phyloP scores from a whole-genome alignment of 1,140 invertebrate species.

The Drosophila subpulchrella region DNA sequence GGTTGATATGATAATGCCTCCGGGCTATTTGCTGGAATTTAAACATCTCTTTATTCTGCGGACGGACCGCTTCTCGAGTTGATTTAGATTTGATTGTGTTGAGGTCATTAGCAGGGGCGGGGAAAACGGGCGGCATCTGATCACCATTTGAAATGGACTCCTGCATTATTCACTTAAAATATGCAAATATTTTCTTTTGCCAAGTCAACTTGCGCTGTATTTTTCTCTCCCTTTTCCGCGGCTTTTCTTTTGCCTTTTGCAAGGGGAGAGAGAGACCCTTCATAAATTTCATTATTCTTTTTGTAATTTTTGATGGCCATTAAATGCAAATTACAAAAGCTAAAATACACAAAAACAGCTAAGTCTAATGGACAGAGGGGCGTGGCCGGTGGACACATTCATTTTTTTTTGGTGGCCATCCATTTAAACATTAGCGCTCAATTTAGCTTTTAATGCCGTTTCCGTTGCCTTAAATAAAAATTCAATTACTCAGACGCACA shows the following conservation, averaged over 20 bases:
- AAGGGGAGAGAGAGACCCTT: not conserved
- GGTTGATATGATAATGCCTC: conserved; percentile 1
- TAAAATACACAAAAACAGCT: conserved; percentile 37
- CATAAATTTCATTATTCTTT: conserved; percentile 71
- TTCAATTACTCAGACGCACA: conserved; percentile 68
- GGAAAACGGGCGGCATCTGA: conserved; percentile 20
- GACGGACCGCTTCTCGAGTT: conserved; percentile 25
- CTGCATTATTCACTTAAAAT: conserved; percentile 60
- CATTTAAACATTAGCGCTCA: conserved; percentile 70
- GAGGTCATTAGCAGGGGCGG: conserved; percentile 45
- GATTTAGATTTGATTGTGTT: conserved; percentile 52
- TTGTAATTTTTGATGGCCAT: conserved; percentile 78
- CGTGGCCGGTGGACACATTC: conserved; percentile 50
- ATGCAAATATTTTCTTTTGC: conserved; percentile 72
- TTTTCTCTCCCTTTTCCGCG: conserved; percentile 2
- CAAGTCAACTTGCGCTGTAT: conserved; percentile 35
- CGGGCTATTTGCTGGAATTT: conserved; percentile 27
- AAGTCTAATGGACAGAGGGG: conserved; percentile 43
- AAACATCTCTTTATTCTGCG: conserved; percentile 6
- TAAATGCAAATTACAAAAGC: conserved; percentile 78
- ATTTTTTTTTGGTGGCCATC: conserved; percentile 43
- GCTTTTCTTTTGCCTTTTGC: conserved; percentile 14
- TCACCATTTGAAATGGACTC: conserved; percentile 57
- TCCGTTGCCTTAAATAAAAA: conserved; percentile 78
- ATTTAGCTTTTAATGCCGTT: conserved; percentile 81